phyloP scores from a whole-genome alignment of 2,113 vertebrate genomes.

The Periophthalmus modestus region DNA sequence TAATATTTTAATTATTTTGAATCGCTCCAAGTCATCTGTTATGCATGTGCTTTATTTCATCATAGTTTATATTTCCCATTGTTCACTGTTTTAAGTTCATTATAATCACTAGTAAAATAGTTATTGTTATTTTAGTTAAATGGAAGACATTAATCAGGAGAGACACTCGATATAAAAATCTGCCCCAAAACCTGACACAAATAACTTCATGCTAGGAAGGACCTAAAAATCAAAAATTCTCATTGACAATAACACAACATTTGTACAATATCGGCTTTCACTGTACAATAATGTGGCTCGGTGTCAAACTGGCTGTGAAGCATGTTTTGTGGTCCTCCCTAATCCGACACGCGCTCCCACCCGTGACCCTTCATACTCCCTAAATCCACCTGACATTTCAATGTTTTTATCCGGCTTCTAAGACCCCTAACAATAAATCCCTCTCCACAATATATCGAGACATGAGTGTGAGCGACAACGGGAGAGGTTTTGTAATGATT shows the following conservation, averaged over 20 bases:
- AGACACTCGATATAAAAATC: neutral
- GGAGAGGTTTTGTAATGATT: constrained; percentile 32
- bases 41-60: too few relatives aligned
- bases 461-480: constrained; percentile 22
- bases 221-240: neutral
- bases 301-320: neutral
- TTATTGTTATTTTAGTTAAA: neutral
- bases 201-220: neutral
- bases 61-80: too few relatives aligned
- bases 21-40: too few relatives aligned
- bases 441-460: constrained; percentile 20
- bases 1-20: too few relatives aligned
- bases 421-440: constrained; percentile 28
- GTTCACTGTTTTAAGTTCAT: too few relatives aligned
- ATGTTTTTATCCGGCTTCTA: constrained; percentile 50
- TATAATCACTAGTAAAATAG: neutral
- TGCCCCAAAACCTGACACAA: neutral
- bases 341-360: constrained; percentile 36
- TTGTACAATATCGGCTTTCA: neutral
- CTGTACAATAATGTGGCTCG: neutral
- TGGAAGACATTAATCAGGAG: neutral
- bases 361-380: constrained; percentile 33
- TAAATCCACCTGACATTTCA: constrained; percentile 61
- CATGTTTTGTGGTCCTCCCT: constrained; percentile 3
- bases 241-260: neutral